phyloP scores from a whole-genome alignment of 2,797 vertebrate genomes.

The Chaetodon trifasciatus region DNA sequence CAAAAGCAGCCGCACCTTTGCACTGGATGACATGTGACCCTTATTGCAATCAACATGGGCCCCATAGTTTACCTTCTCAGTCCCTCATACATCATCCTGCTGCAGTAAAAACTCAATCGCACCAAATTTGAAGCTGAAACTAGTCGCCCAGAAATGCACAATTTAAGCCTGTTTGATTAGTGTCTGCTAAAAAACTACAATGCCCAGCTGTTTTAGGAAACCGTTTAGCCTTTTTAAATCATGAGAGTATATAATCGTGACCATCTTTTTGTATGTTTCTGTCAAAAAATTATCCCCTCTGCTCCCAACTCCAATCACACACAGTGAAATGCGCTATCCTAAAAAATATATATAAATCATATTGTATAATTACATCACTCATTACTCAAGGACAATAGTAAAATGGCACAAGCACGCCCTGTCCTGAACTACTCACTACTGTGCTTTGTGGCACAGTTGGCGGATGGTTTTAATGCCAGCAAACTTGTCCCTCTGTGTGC shows the following conservation, averaged over 20 bases:
- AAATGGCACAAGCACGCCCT: not conserved
- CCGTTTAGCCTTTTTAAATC: not conserved
- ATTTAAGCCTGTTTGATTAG: not conserved
- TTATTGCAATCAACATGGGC: not conserved
- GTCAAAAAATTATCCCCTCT: not conserved
- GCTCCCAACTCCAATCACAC: not conserved
- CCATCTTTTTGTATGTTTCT: not conserved
- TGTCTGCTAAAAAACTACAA: not conserved
- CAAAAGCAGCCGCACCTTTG: not conserved
- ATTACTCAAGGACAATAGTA: not conserved
- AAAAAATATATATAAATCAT: not conserved
- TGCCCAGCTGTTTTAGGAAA: not conserved
- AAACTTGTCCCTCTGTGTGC: conserved; percentile 23
- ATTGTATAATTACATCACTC: not conserved
- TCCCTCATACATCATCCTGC: not conserved
- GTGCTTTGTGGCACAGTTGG: conserved; percentile 9
- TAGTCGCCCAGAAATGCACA: not conserved
- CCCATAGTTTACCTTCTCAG: conserved; percentile 1
- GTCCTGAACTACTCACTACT: not conserved
- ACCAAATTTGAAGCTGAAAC: not conserved
- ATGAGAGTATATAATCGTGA: not conserved
- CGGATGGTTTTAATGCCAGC: conserved; percentile 29
- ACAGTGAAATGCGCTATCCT: not conserved
- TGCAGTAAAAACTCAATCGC: not conserved
- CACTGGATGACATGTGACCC: not conserved